A percentile compares a stretch with the other conserved stretches of the same genome.
Conservation (phyloP, 2,888 invertebrate species). For the Antheraea assamensis region DNA sequence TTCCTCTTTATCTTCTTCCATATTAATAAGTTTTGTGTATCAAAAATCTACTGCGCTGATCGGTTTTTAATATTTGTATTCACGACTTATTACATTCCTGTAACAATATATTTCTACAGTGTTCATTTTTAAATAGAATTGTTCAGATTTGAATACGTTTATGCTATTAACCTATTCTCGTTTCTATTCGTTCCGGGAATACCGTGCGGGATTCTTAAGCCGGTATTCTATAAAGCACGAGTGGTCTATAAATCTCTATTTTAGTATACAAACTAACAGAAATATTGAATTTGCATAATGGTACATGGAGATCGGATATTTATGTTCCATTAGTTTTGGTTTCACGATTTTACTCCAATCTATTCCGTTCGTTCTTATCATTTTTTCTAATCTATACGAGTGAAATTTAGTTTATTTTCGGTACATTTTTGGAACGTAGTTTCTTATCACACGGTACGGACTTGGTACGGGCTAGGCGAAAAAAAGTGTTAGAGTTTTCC, state of each 20-base stretch:
- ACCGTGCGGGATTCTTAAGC: not conserved
- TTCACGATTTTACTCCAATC: not conserved
- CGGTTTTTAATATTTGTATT: not conserved
- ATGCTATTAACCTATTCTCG: slow-evolving; percentile 7
- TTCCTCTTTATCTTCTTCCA: not conserved
- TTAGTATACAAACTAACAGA: not conserved
- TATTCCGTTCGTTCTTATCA: not conserved
- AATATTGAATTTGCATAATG: not conserved
- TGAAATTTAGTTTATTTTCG: not conserved
- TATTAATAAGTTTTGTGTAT: not conserved
- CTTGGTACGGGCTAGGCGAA: too few relatives aligned
- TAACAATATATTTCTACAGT: not conserved
- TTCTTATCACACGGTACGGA: too few relatives aligned
- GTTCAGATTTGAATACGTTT: slow-evolving; percentile 2
- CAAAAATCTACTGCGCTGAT: not conserved
- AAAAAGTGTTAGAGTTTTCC: too few relatives aligned
- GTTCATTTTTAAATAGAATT: slow-evolving; percentile 3
- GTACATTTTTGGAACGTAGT: too few relatives aligned
- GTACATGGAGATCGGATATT: not conserved
- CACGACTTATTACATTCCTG: not conserved
- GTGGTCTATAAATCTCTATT: slow-evolving; percentile 4
- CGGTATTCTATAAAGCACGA: slow-evolving; percentile 5
- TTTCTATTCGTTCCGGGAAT: not conserved
- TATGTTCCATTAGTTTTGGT: not conserved
- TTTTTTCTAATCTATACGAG: not conserved